Conservation (phyloP, 2,797 vertebrate species). For the Melanotaenia maccullochi region DNA sequence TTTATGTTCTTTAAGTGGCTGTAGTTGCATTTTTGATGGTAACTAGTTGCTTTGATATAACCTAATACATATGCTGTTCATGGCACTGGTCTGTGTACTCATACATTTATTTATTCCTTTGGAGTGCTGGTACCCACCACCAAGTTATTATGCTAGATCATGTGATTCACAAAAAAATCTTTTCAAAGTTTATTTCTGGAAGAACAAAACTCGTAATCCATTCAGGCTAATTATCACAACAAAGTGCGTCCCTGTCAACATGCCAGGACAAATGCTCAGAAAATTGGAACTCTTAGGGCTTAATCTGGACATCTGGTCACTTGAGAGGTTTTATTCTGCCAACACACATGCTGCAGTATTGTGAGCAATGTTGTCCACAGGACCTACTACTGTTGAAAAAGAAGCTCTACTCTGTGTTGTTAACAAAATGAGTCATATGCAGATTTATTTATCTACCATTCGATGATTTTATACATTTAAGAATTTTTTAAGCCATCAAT, state of each 20-base stretch:
- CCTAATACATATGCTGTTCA: conserved; percentile 2
- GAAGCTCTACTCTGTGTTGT: not conserved
- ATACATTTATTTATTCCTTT: not conserved
- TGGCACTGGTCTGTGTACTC: not conserved
- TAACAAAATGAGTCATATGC: not conserved
- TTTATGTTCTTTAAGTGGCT: not conserved
- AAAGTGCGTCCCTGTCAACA: conserved; percentile 57
- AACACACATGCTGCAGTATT: conserved; percentile 39
- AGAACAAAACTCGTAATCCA: conserved; percentile 22
- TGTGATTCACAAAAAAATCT: conserved; percentile 13
- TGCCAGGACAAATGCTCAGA: conserved; percentile 61
- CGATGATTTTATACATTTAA: not conserved
- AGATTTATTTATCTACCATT: not conserved
- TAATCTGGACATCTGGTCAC: conserved; percentile 67
- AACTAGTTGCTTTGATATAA: not conserved
- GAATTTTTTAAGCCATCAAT: not conserved
- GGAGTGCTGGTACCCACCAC: not conserved
- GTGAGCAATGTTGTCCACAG: conserved; percentile 12
- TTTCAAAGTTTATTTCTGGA: conserved; percentile 49
- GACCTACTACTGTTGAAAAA: conserved; percentile 11
- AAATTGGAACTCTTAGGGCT: conserved; percentile 49
- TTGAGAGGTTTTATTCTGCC: conserved; percentile 39
- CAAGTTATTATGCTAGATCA: not conserved
- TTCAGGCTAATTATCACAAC: conserved; percentile 49
- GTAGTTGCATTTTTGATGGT: not conserved